Percentiles rank a stretch among this genome's conserved stretches.
Conservation (phyloP, 2,888 invertebrate species). For the Schizotus pectinicornis region DNA sequence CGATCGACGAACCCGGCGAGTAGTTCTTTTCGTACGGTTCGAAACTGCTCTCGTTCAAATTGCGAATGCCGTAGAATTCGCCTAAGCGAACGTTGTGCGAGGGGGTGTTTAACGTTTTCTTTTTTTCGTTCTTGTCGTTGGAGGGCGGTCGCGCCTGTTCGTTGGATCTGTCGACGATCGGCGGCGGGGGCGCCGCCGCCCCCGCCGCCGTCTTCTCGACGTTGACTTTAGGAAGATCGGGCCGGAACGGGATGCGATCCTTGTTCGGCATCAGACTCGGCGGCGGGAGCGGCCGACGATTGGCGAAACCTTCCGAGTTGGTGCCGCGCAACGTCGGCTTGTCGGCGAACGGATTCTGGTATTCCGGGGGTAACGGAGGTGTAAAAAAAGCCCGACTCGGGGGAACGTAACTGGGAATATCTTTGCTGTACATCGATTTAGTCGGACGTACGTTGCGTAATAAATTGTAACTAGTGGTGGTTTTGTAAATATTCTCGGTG, state of each 20-base stretch:
- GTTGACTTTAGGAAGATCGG: slow-evolving; percentile 62
- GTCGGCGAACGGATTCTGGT: slow-evolving; percentile 86
- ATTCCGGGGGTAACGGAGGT: slow-evolving; percentile 83
- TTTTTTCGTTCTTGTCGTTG: slow-evolving; percentile 60
- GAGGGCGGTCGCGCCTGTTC: slow-evolving; percentile 11
- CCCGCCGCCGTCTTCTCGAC: slow-evolving; percentile 43
- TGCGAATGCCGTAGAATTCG: slow-evolving; percentile 53
- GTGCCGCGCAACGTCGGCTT: slow-evolving; percentile 79
- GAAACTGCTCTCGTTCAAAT: slow-evolving; percentile 54
- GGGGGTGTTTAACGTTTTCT: slow-evolving; percentile 78
- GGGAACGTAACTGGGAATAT: slow-evolving; percentile 83
- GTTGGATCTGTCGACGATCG: slow-evolving; percentile 38
- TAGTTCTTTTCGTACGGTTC: slow-evolving; percentile 55
- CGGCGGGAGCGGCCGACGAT: slow-evolving; percentile 81
- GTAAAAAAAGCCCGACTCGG: slow-evolving; percentile 79
- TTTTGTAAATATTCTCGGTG: slow-evolving; percentile 53
- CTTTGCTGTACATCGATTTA: slow-evolving; percentile 67
- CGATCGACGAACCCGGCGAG: slow-evolving; percentile 83
- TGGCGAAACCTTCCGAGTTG: slow-evolving; percentile 70
- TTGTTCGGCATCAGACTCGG: slow-evolving; percentile 82
- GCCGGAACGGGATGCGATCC: slow-evolving; percentile 83
- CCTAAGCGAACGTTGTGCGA: slow-evolving; percentile 66
- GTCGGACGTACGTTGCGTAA: slow-evolving; percentile 67
- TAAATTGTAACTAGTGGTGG: slow-evolving; percentile 62
- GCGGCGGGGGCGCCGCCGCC: no score